Evolutionary conservation across 2,888 invertebrate species (phyloP), one percentile per base, ranked within the genome.

Genomic region (Melipona bicolor): DNA sequence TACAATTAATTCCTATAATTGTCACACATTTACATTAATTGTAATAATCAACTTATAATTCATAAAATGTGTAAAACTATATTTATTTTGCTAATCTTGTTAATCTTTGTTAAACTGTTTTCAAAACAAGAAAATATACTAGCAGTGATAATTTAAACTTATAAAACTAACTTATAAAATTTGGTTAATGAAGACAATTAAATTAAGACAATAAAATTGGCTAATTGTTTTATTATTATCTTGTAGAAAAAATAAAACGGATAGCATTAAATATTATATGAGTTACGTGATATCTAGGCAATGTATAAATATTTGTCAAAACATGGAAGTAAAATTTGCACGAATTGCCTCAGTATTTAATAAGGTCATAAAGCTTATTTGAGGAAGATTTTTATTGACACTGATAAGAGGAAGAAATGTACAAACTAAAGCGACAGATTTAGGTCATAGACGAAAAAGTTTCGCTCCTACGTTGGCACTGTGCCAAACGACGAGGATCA

Each of bases 341-440:
- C 5, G 27, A 64, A 4, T 65, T 15, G 13, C 13, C 13, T 54
- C 15, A 61, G 27, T 43, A 15, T 21, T 78, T 64, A 79, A 73
- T 50, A 79, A 64, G 68, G 49, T 24, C 49, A 32, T 56, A 24
- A 54, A 56, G 36, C 64, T n/a, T 43, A 11, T 75, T 62, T 61
- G 49, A 82, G 54, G 67, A 54, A 71, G 71, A 81, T 76, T n/a
- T 24, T 32, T 76, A 83, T 83, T 84, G 81, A 87, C 87, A 87
- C 27, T 78, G 88, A 87, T 86, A 87, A 88, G 84, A 67, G 15
- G 71, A 88, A 87, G 85, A 87, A 79, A 83, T 79, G 86, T 86
- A 82, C 85, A 84, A 89, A 88, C 90, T 86, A 84, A 85, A 91
- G 83, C 86, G 87, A 91, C 79, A 88, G 87, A 90, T 91, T 90